phyloP scores from a whole-genome alignment of 1,140 invertebrate species.

The Eumeta japonica region DNA sequence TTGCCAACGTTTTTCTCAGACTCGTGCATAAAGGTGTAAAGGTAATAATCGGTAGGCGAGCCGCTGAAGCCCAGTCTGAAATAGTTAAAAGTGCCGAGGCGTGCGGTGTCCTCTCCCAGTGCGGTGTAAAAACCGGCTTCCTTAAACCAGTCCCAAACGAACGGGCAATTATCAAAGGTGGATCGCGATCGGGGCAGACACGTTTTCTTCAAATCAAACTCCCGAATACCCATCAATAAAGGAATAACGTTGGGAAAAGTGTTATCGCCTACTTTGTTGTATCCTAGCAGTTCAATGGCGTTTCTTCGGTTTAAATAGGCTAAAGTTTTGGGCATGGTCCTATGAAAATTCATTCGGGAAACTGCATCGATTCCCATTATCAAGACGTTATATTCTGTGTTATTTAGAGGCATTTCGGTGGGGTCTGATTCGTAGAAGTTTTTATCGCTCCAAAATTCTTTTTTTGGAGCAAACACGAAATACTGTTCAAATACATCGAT shows the following conservation, averaged over 20 bases:
- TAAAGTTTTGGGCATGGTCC: slow-evolving; percentile 76
- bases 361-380: slow-evolving; percentile 85
- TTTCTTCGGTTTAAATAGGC: slow-evolving; percentile 61
- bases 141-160: slow-evolving; percentile 77
- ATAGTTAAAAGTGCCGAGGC: slow-evolving; percentile 80
- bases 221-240: slow-evolving; percentile 66
- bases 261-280: slow-evolving; percentile 82
- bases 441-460: slow-evolving; percentile 16
- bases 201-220: slow-evolving; percentile 60
- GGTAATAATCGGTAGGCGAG: slow-evolving; percentile 80
- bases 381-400: slow-evolving; percentile 63
- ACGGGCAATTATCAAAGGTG: slow-evolving; percentile 64
- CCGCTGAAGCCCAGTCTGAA: slow-evolving; percentile 73
- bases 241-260: slow-evolving; percentile 81
- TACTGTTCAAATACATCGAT: slow-evolving; percentile 65
- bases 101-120: slow-evolving; percentile 74
- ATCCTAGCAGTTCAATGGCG: slow-evolving; percentile 72
- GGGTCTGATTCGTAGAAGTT: slow-evolving; percentile 11
- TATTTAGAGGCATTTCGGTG: slow-evolving; percentile 10
- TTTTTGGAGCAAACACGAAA: slow-evolving; percentile 64
- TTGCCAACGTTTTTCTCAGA: slow-evolving; percentile 64
- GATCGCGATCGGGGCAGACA: slow-evolving; percentile 61
- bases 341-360: slow-evolving; percentile 80
- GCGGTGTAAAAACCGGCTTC: slow-evolving; percentile 73
- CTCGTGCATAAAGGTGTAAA: slow-evolving; percentile 69